Percentiles rank a stretch among this genome's conserved stretches.
Conservation (phyloP, 1,140 invertebrate species). For the Lordiphosa stackelbergi region DNA sequence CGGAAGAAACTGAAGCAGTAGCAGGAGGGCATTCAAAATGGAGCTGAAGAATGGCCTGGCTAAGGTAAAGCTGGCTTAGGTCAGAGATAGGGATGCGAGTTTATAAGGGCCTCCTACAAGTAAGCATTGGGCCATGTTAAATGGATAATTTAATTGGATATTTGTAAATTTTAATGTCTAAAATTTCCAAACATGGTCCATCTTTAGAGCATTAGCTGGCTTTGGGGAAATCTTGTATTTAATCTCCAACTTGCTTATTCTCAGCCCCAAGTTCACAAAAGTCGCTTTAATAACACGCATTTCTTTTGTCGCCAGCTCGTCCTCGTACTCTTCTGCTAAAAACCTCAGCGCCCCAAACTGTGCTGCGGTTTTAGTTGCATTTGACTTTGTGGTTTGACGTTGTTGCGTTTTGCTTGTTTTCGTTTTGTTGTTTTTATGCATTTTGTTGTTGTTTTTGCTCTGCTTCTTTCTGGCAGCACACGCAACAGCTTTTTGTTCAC, state of each 20-base stretch:
- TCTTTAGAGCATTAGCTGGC: background rate
- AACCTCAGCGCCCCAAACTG: conserved; percentile 55
- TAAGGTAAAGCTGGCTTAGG: conserved; percentile 9
- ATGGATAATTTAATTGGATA: too few relatives aligned
- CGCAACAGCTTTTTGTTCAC: conserved; percentile 74
- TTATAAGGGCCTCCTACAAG: conserved; percentile 1
- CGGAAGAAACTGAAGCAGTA: conserved; percentile 44
- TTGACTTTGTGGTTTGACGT: conserved; percentile 74
- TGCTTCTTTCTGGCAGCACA: conserved; percentile 51
- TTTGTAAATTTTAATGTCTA: too few relatives aligned
- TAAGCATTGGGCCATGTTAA: too few relatives aligned
- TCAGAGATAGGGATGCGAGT: conserved; percentile 2
- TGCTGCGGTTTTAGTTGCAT: conserved; percentile 70
- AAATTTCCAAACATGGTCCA: too few relatives aligned
- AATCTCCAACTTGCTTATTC: background rate
- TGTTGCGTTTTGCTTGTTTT: conserved; percentile 48
- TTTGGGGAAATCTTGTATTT: conserved; percentile 6
- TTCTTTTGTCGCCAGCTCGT: conserved; percentile 1
- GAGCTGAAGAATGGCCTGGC: conserved; percentile 1
- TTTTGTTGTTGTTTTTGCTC: conserved; percentile 18
- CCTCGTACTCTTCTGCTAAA: conserved; percentile 12
- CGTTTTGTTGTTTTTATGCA: conserved; percentile 45
- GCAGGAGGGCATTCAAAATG: conserved; percentile 14
- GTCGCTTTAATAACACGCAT: conserved; percentile 38
- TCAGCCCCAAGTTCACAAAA: background rate